These are phyloP conservation scores for Schizopygopsis pylzovi DNA, from an alignment of 2,797 vertebrate genomes.

Conservation along the genomic window DNA sequence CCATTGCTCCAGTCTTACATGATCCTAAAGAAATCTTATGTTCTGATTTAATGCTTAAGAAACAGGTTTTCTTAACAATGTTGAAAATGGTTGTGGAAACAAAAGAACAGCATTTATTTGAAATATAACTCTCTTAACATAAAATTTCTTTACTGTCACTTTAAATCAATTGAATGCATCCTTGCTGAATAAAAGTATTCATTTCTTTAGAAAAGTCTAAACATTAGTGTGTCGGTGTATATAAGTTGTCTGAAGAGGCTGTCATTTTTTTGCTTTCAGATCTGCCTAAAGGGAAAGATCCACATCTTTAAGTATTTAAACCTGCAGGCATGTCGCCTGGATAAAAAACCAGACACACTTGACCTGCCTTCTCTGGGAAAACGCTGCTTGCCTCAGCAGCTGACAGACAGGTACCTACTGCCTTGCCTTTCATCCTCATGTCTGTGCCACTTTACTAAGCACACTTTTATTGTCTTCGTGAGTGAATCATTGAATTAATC, in stretches of 20 bases:
- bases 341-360: slow-evolving; percentile 95
- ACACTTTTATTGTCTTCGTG: background rate
- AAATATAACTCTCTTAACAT: background rate
- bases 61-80: background rate
- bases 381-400: slow-evolving; percentile 89
- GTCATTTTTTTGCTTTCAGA: slow-evolving; percentile 76
- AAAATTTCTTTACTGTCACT: background rate
- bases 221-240: no score
- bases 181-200: background rate
- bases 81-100: background rate
- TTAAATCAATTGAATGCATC: background rate
- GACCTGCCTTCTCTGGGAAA: slow-evolving; percentile 92
- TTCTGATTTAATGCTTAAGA: background rate
- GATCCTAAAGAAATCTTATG: background rate
- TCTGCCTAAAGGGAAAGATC: slow-evolving; percentile 97
- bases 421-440: background rate
- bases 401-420: slow-evolving; percentile 90
- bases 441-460: background rate
- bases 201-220: background rate
- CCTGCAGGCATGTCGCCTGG: slow-evolving; percentile 92
- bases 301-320: slow-evolving; percentile 99
- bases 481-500: background rate
- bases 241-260: background rate
- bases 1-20: background rate
- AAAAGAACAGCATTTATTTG: background rate